These are phyloP conservation scores for Schizaphis graminum DNA, from an alignment of 2,888 invertebrate species.

Conservation along the genomic window DNA sequence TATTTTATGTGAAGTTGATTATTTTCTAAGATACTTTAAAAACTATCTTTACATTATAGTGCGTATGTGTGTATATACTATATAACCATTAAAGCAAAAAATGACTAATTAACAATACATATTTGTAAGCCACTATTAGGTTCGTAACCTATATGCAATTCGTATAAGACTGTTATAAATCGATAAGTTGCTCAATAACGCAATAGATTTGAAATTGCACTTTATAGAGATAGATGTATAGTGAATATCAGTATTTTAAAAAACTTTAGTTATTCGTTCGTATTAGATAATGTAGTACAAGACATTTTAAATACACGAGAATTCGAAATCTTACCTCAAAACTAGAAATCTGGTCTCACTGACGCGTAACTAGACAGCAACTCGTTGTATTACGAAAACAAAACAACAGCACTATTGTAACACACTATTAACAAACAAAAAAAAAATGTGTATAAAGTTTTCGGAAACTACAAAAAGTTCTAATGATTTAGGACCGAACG, in stretches of 20 bases:
- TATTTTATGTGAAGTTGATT: not conserved
- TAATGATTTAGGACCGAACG: conserved; percentile 42
- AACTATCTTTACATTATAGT: not conserved
- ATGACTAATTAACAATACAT: not conserved
- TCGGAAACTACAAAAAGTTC: conserved; percentile 25
- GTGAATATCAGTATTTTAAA: not conserved
- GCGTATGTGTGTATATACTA: not conserved
- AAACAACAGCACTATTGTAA: conserved; percentile 36
- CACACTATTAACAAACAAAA: not conserved
- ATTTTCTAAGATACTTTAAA: not conserved
- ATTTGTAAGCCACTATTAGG: not conserved
- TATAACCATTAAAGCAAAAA: not conserved
- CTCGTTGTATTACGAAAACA: not conserved
- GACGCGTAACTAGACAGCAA: not conserved
- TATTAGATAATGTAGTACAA: not conserved
- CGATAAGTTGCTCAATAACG: not conserved
- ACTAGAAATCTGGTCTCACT: not conserved
- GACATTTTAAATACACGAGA: not conserved
- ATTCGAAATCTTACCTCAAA: conserved; percentile 32
- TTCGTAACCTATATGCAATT: not conserved
- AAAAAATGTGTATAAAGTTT: not conserved
- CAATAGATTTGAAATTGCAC: not conserved
- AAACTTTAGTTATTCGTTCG: not conserved
- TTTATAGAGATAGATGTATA: not conserved
- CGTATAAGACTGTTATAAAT: not conserved